Evolutionary conservation across 1,140 invertebrate species (phyloP).

Genomic region (Condylostylus longicornis): DNA sequence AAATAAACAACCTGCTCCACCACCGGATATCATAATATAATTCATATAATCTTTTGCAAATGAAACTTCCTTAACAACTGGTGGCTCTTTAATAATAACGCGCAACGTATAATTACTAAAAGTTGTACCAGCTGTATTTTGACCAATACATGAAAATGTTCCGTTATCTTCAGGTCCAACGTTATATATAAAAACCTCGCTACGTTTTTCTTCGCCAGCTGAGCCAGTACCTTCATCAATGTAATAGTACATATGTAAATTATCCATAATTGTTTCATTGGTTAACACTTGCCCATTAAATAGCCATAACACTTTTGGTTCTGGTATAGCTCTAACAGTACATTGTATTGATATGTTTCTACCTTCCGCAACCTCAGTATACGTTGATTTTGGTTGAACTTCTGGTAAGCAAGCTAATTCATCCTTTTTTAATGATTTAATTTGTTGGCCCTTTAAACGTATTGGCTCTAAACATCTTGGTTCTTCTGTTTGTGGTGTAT

Average conservation of each 20-base stretch:
- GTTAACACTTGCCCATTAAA: conserved; percentile 61
- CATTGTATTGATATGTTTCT: conserved; percentile 65
- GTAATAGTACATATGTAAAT: conserved; percentile 48
- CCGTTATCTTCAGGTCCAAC: conserved; percentile 61
- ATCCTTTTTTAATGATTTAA: conserved; percentile 49
- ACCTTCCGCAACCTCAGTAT: conserved; percentile 59
- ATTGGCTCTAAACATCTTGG: conserved; percentile 59
- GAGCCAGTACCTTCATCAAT: conserved; percentile 51
- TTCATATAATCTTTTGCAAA: conserved; percentile 47
- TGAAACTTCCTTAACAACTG: conserved; percentile 44
- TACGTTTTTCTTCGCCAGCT: conserved; percentile 50
- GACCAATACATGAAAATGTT: conserved; percentile 62
- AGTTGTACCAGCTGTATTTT: conserved; percentile 61
- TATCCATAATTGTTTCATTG: conserved; percentile 49
- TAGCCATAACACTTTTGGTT: conserved; percentile 62
- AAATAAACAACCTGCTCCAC: conserved; percentile 43
- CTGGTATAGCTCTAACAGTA: conserved; percentile 59
- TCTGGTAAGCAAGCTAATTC: conserved; percentile 73
- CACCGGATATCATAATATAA: conserved; percentile 44
- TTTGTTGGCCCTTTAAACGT: conserved; percentile 45
- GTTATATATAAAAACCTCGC: conserved; percentile 60
- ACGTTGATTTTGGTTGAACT: conserved; percentile 51
- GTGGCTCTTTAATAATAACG: conserved; percentile 54
- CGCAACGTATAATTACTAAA: conserved; percentile 62
- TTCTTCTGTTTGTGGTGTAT: conserved; percentile 53